These are phyloP conservation scores for Automeris io DNA, from an alignment of 2,888 invertebrate species.

Conservation along the genomic window DNA sequence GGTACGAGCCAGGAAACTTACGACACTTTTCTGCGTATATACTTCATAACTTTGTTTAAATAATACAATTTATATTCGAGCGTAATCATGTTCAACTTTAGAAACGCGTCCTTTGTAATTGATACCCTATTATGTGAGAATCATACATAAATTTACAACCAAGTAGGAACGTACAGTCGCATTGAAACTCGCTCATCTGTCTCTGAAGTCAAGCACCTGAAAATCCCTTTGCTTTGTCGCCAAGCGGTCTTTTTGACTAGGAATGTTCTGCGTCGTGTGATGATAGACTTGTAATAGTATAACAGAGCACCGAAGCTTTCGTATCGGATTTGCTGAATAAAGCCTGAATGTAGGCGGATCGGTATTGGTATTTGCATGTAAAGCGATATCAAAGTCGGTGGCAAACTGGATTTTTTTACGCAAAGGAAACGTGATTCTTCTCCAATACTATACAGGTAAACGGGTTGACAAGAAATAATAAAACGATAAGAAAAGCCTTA, in stretches of 20 bases:
- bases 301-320: constrained; percentile 20
- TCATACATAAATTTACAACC: constrained; percentile 9
- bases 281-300: background rate
- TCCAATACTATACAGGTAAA: background rate
- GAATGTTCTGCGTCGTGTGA: background rate
- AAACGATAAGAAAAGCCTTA: background rate
- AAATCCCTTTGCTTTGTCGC: constrained; percentile 34
- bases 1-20: no score
- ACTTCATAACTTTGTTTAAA: no score
- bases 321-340: constrained; percentile 32
- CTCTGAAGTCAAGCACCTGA: constrained; percentile 31
- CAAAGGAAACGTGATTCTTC: constrained; percentile 7
- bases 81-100: no score
- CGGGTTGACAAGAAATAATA: background rate
- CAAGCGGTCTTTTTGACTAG: constrained; percentile 34
- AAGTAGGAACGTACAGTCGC: constrained; percentile 18
- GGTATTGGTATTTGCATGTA: constrained; percentile 29
- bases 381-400: constrained; percentile 18
- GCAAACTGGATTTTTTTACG: constrained; percentile 18
- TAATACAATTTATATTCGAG: no score
- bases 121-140: no score
- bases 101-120: no score
- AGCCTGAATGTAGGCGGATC: constrained; percentile 18
- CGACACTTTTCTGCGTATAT: no score
- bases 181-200: constrained; percentile 26